Conservation (phyloP, 2,113 vertebrate species). For the Labeo catla region DNA sequence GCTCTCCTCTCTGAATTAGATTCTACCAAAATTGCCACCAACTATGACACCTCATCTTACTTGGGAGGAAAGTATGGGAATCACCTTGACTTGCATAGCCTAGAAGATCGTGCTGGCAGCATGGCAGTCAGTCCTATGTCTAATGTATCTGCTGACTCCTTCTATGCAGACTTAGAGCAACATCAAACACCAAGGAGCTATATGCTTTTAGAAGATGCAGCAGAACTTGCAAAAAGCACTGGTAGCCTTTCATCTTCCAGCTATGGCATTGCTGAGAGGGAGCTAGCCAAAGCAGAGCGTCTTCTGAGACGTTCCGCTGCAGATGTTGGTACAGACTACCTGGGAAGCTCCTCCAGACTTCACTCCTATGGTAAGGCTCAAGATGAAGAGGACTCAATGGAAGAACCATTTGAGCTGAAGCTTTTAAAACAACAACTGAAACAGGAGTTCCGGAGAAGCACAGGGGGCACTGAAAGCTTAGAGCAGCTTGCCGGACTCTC, state of each 20-base stretch:
- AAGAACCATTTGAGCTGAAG: constrained; percentile 96
- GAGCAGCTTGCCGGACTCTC: constrained; percentile 91
- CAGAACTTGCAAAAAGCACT: constrained; percentile 90
- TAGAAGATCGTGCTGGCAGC: constrained; percentile 86
- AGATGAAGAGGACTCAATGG: constrained; percentile 97
- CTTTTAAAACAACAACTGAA: constrained; percentile 98
- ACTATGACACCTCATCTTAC: constrained; percentile 89
- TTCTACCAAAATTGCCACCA: constrained; percentile 88
- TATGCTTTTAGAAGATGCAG: constrained; percentile 92
- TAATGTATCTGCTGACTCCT: constrained; percentile 91
- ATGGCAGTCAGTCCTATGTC: constrained; percentile 93
- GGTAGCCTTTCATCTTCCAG: constrained; percentile 82
- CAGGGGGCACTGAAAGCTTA: constrained; percentile 88
- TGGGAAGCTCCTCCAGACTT: constrained; percentile 87
- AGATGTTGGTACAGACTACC: constrained; percentile 89
- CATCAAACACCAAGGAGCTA: constrained; percentile 88
- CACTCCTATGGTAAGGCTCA: constrained; percentile 92
- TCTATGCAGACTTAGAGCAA: constrained; percentile 90
- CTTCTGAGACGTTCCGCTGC: constrained; percentile 84
- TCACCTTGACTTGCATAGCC: constrained; percentile 88
- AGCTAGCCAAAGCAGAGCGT: constrained; percentile 91
- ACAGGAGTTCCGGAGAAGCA: constrained; percentile 95
- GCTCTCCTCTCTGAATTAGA: constrained; percentile 88
- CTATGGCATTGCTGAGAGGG: constrained; percentile 92
- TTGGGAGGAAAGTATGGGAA: constrained; percentile 92